Percentiles rank a stretch among this genome's conserved stretches.
Evolutionary conservation across 2,888 invertebrate genomes (phyloP).

Genomic region (Spisula subtruncata): DNA sequence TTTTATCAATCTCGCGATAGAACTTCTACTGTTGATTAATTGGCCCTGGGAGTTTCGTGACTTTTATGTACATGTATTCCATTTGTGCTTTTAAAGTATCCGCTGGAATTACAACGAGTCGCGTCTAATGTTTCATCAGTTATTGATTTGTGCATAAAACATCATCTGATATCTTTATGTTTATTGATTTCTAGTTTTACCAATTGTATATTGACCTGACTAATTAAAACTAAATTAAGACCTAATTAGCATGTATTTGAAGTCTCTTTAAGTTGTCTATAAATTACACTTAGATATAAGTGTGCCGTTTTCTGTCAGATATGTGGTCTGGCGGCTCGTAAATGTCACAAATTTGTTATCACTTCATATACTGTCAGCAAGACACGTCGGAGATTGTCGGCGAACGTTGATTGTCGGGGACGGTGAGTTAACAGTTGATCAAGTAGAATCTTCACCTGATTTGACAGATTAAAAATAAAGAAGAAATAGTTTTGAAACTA

Average conservation of each 20-base stretch:
- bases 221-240: constrained; percentile 4
- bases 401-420: constrained; percentile 27
- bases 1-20: too few relatives aligned
- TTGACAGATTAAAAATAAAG: constrained; percentile 58
- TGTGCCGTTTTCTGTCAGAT: not conserved
- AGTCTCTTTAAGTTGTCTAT: not conserved
- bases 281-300: not conserved
- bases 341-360: constrained; percentile 24
- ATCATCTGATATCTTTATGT: not conserved
- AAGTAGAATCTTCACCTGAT: constrained; percentile 49
- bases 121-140: not conserved
- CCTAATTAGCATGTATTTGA: not conserved
- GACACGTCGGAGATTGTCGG: not conserved
- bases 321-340: not conserved
- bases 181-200: not conserved
- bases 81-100: not conserved
- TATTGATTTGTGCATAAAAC: not conserved
- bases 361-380: not conserved
- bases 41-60: not conserved
- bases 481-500: constrained; percentile 64
- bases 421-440: constrained; percentile 52
- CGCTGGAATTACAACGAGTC: not conserved
- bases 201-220: not conserved
- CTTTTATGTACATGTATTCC: not conserved
- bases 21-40: not conserved